Base-by-base conservation (phyloP, 2,113 vertebrate genomes). In the Daboia siamensis region DNA sequence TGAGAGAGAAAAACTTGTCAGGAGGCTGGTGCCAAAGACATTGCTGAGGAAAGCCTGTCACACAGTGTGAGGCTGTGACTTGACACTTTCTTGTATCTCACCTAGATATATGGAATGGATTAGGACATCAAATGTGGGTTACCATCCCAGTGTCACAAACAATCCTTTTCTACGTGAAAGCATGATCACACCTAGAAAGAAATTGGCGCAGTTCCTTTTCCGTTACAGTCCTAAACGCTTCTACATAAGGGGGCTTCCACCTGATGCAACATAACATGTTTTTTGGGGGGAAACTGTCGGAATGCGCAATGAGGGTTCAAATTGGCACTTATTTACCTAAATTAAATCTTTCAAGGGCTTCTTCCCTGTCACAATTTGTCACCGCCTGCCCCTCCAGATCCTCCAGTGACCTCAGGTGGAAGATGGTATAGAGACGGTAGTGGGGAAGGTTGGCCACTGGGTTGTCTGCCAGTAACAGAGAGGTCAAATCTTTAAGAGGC, bases 291-390 rank as follows among this genome's bases (percentile, higher is more conserved):
- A 51, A 29, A n/a, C 20, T 13, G n/a, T n/a, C 17, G 5, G 74
- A 20, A 5, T 48, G 39, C 5, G 0, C 12, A 74, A 4, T 0
- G 4, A 15, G 46, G 93, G 29, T 59, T 94, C 24, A 26, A 51
- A 86, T 12, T 7, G 21, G 48, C 93, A 12, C 52, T 94, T 6
- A 17, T 9, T 97, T 98, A 98, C 98, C 98, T 96, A 98, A 97
- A 95, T 98, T 97, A 96, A 99, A 98, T 93, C 98, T 98, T 44
- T 98, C 96, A 20, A 97, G 96, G 90, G 98, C 98, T 86, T 98
- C 95, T 57, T 98, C 97, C 95, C 98, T 97, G 93, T 98, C 98
- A 11, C 94, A 94, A 46, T 96, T 95, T 7, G 97, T 98, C 95
- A 99, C 97, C 94, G 96, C 96, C 90, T 97, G 97, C 20, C 97